phyloP scores from a whole-genome alignment of 2,888 invertebrate genomes.

The Acleris sparsana region DNA sequence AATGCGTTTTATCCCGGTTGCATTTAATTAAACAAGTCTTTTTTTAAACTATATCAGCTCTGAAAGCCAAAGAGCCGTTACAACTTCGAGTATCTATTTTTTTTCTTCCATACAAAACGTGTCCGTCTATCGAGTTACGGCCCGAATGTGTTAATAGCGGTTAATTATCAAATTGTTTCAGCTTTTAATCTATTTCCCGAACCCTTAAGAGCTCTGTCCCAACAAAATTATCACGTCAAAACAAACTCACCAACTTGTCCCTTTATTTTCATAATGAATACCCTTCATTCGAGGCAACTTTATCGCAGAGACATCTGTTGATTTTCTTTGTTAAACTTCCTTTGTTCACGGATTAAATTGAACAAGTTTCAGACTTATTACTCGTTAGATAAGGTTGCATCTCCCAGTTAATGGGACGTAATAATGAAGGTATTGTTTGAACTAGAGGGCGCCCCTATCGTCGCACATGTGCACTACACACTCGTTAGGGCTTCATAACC shows the following conservation, averaged over 20 bases:
- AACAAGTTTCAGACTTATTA: constrained; percentile 37
- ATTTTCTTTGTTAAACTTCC: constrained; percentile 39
- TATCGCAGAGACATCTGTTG: constrained; percentile 41
- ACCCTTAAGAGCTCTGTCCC: constrained; percentile 22
- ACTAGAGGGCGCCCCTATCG: constrained; percentile 40
- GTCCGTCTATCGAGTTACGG: no score
- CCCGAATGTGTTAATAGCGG: neutral
- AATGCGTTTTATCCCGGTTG: no score
- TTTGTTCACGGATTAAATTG: constrained; percentile 34
- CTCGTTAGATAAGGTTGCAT: constrained; percentile 32
- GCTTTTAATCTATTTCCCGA: constrained; percentile 29
- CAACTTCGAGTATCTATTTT: no score
- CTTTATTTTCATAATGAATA: constrained; percentile 40
- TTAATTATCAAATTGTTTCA: constrained; percentile 29
- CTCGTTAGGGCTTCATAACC: constrained; percentile 45
- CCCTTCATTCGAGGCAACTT: constrained; percentile 38
- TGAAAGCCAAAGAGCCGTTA: no score
- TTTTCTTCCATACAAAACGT: no score
- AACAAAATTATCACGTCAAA: constrained; percentile 36
- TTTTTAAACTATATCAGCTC: no score
- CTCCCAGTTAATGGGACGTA: constrained; percentile 25
- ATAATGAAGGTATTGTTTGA: constrained; percentile 44
- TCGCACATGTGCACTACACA: constrained; percentile 42
- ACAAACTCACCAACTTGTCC: constrained; percentile 37
- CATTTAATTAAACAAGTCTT: no score